Evolutionary conservation across 2,797 vertebrate species (phyloP), one percentile per base, ranked within the genome.

Genomic region (Premnoplex brunnescens): DNA sequence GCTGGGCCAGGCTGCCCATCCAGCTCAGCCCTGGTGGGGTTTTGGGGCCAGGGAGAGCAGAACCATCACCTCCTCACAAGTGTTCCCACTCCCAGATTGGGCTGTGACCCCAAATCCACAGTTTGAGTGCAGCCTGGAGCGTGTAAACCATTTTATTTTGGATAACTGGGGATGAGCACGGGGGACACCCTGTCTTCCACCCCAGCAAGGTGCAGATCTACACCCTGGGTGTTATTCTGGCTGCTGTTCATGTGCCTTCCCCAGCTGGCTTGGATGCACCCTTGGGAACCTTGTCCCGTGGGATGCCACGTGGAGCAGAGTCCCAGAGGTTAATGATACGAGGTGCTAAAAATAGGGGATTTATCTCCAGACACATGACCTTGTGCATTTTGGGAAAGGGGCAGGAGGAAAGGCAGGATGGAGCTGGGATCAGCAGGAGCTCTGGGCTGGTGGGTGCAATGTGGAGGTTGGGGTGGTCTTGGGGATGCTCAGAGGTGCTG

Each of bases 51-150:
- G 46, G 41, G 14, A 41, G 20, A 48, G 68, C 20, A 21, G 54
- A 56, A 5, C 22, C 12, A 0, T 37, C 2, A 0, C 10, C 1
- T 0, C 27, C 41, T 69, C 4, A 0, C 37, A 5, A 1, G 3
- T 1, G 0, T 55, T 68, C 48, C 71, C 46, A 3, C 37, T 34
- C 34, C 58, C 15, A 10, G 28, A 2, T 0, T 21, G 37, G 28
- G 23, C 16, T 43, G 27, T 28, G 52, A 23, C 9, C 52, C 13
- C 18, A 55, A 60, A 87, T 21, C 46, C 43, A 1, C 13, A 1
- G 34, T 60, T 60, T 56, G 36, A 51, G 21, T 0, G 10, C 52
- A 82, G 43, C 43, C 68, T 46, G 71, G 36, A 10, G 27, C 1
- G 26, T 14, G 27, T 3, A 51, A 79, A 81, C 13, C 13, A 3